A percentile compares a stretch with the other conserved stretches of the same genome.
Conservation (phyloP, 2,888 invertebrate genomes). For the Hylaea fasciaria region DNA sequence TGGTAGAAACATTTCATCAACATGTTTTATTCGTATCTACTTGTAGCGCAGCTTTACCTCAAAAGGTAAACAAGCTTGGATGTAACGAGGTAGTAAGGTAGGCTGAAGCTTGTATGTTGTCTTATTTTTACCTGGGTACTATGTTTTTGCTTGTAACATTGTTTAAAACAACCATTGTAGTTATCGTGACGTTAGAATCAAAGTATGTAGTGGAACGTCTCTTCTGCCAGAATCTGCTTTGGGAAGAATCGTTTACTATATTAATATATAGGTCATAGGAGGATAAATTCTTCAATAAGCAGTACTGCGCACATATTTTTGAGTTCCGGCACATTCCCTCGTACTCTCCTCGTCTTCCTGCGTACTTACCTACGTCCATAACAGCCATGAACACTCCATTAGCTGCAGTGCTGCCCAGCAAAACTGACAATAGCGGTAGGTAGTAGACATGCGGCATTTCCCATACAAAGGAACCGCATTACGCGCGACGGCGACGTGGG, state of each 20-base stretch:
- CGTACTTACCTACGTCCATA: slow-evolving; percentile 1
- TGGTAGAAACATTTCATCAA: slow-evolving; percentile 17
- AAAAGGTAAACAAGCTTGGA: slow-evolving; percentile 25
- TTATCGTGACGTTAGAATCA: neutral
- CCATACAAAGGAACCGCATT: slow-evolving; percentile 40
- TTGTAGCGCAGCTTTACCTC: slow-evolving; percentile 5
- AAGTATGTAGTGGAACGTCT: too few relatives aligned
- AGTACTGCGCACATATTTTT: neutral
- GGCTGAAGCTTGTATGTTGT: too few relatives aligned
- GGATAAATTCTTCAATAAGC: too few relatives aligned
- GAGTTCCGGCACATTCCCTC: neutral
- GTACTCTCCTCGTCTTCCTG: neutral
- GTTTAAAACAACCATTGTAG: neutral
- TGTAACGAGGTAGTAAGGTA: slow-evolving; percentile 3
- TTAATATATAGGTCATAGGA: too few relatives aligned
- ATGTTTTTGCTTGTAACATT: neutral
- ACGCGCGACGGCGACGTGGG: slow-evolving; percentile 31
- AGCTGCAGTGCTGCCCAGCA: slow-evolving; percentile 8
- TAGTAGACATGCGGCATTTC: slow-evolving; percentile 31
- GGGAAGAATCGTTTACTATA: too few relatives aligned
- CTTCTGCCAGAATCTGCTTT: too few relatives aligned
- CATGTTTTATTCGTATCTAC: slow-evolving; percentile 4
- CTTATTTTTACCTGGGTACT: neutral
- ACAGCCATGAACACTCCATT: slow-evolving; percentile 24
- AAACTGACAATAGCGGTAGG: slow-evolving; percentile 28